Conservation (phyloP, 2,888 invertebrate species). For the Thecophora atra region DNA sequence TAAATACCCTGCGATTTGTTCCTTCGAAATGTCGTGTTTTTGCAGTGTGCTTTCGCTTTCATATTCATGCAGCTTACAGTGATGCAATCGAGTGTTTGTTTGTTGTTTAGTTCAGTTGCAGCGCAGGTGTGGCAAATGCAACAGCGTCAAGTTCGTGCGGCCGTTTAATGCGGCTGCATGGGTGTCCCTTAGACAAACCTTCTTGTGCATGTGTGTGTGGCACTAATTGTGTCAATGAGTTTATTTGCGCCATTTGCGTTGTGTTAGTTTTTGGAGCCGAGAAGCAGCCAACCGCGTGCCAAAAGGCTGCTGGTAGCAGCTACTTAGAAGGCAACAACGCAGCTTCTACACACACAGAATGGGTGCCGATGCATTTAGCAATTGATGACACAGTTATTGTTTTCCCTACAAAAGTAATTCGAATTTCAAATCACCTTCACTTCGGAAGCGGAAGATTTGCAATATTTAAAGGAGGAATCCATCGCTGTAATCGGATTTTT, state of each 20-base stretch:
- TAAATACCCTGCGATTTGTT: not conserved
- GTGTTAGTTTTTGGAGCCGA: not conserved
- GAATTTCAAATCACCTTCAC: not conserved
- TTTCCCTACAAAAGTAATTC: not conserved
- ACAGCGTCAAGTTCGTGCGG: not conserved
- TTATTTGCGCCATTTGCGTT: conserved; percentile 47
- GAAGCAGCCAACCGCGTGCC: not conserved
- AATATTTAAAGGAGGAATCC: too few species aligned
- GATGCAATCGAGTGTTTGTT: not conserved
- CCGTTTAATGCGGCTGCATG: not conserved
- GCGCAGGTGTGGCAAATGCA: not conserved
- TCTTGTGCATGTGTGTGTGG: not conserved
- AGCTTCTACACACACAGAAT: not conserved
- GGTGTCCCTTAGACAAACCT: not conserved
- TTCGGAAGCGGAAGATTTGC: too few species aligned
- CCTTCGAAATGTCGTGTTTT: not conserved
- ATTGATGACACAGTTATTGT: not conserved
- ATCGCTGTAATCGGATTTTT: too few species aligned
- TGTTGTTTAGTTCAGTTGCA: not conserved
- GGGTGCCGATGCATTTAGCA: not conserved
- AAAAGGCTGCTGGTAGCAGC: conserved; percentile 2
- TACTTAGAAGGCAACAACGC: not conserved
- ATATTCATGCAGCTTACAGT: not conserved
- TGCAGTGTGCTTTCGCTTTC: too few species aligned
- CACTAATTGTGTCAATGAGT: conserved; percentile 59